phyloP scores from a whole-genome alignment of 2,797 vertebrate genomes.

The Presbytis comata region DNA sequence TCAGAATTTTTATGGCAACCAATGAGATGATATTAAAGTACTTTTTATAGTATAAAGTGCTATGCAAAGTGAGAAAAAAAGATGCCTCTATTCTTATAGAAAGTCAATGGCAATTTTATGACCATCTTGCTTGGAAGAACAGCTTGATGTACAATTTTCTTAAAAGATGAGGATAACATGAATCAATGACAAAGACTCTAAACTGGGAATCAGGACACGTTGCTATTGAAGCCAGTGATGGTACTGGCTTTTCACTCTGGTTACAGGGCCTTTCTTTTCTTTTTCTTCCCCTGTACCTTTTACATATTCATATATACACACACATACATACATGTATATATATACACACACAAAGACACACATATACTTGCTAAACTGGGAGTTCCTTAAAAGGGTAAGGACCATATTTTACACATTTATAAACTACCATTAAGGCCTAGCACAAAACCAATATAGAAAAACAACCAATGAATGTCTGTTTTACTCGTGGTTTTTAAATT shows the following conservation, averaged over 20 bases:
- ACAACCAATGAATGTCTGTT: not conserved
- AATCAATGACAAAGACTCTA: not conserved
- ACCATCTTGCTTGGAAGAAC: not conserved
- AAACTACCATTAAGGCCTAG: not conserved
- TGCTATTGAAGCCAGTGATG: not conserved
- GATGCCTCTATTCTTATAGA: not conserved
- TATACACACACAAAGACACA: not conserved
- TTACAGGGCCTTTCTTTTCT: not conserved
- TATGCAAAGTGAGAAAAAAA: not conserved
- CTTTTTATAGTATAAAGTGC: not conserved
- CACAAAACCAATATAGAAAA: not conserved
- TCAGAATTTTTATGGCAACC: not conserved
- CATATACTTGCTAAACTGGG: not conserved
- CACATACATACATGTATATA: not conserved
- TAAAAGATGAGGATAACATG: not conserved
- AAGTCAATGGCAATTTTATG: not conserved
- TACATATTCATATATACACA: not conserved
- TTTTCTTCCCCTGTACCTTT: rapidly evolving
- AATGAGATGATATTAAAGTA: not conserved
- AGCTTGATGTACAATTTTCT: not conserved
- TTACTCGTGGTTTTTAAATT: not conserved
- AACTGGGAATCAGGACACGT: not conserved
- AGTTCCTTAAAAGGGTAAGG: not conserved
- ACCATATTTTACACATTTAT: not conserved
- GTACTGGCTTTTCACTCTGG: not conserved